These are phyloP conservation scores for Ditylenchus dipsaci DNA, from an alignment of 1,140 invertebrate genomes.

Conservation along the genomic window DNA sequence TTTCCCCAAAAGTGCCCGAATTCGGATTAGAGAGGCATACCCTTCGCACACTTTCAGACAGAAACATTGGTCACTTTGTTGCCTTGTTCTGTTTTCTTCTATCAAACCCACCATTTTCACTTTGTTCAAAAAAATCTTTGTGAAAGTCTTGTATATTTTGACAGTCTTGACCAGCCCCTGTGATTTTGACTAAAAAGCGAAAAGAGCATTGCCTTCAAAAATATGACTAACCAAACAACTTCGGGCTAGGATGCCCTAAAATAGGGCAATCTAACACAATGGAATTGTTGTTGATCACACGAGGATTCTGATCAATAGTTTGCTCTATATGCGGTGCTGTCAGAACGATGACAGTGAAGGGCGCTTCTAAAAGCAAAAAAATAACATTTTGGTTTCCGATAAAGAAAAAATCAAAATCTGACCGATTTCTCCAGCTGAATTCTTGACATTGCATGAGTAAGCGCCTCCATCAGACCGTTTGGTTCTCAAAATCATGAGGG, in stretches of 20 bases:
- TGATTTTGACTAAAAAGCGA: too few relatives aligned
- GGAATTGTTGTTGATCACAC: conserved; percentile 48
- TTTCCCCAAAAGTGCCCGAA: too few relatives aligned
- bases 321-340: conserved; percentile 51
- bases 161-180: too few relatives aligned
- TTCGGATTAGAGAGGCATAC: too few relatives aligned
- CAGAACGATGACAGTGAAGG: conserved; percentile 43
- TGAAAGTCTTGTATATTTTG: too few relatives aligned
- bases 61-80: too few relatives aligned
- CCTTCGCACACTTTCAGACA: too few relatives aligned
- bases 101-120: too few relatives aligned
- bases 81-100: too few relatives aligned
- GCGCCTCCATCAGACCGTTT: conserved; percentile 59
- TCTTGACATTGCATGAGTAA: conserved; percentile 63
- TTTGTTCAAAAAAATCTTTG: too few relatives aligned
- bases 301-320: conserved; percentile 53
- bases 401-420: background rate
- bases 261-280: conserved; percentile 61
- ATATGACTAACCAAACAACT: conserved; percentile 57
- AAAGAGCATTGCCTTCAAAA: too few relatives aligned
- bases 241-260: conserved; percentile 55
- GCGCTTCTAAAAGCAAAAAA: conserved; percentile 23
- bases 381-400: too few relatives aligned
- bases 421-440: conserved; percentile 52
- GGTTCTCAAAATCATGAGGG: conserved; percentile 59